Evolutionary conservation across 1,140 invertebrate species (phyloP).

Genomic region (Dreissena rostriformis): DNA sequence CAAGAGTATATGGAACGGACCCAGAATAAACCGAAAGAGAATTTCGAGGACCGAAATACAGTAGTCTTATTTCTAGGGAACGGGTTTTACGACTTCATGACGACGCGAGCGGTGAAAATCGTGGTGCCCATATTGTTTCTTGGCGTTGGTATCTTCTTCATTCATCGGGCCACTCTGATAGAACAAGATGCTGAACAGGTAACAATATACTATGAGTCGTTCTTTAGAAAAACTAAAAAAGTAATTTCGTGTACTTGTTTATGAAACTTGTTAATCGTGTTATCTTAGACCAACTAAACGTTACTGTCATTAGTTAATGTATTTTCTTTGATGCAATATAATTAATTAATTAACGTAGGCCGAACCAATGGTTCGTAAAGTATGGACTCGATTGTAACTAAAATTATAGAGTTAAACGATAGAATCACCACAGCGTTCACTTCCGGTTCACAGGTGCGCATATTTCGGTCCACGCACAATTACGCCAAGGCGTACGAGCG

Average conservation of each 20-base stretch:
- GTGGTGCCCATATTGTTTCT: constrained; percentile 60
- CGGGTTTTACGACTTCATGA: constrained; percentile 64
- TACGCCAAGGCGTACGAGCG: constrained; percentile 43
- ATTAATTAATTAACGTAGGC: no score
- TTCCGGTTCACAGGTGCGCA: constrained; percentile 13
- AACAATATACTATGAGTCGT: no score
- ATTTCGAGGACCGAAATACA: constrained; percentile 58
- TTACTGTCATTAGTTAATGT: no score
- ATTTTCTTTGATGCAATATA: no score
- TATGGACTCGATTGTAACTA: no score
- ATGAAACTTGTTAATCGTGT: no score
- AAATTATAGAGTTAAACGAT: no score
- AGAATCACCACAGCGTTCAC: no score
- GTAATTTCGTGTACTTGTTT: no score
- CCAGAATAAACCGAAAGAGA: constrained; percentile 29
- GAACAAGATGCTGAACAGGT: constrained; percentile 72
- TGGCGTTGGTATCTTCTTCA: constrained; percentile 59
- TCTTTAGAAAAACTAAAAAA: no score
- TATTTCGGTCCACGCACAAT: constrained; percentile 46
- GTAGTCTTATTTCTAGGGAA: constrained; percentile 60
- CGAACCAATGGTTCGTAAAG: no score
- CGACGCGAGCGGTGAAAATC: constrained; percentile 60
- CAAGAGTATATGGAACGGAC: constrained; percentile 4
- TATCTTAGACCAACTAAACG: no score
- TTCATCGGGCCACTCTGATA: constrained; percentile 65